These are phyloP conservation scores for Pseudochromis fuscus DNA, from an alignment of 2,797 vertebrate genomes.

Conservation along the genomic window DNA sequence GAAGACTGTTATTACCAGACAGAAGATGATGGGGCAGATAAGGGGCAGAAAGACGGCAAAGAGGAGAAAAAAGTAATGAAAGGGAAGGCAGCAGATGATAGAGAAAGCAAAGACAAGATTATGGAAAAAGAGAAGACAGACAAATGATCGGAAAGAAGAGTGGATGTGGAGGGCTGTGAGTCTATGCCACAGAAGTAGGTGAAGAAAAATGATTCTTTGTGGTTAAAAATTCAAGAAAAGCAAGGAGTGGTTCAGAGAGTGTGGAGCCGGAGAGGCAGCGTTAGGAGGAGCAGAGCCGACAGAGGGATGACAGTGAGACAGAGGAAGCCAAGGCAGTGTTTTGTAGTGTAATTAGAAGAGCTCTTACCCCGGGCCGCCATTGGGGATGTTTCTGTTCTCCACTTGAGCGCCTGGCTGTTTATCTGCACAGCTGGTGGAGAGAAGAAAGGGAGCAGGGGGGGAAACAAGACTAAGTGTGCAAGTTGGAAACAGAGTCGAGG, in stretches of 20 bases:
- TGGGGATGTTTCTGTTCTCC: slow-evolving; percentile 68
- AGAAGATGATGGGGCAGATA: slow-evolving; percentile 25
- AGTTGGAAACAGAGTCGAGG: slow-evolving; percentile 33
- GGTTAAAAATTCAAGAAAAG: slow-evolving; percentile 53
- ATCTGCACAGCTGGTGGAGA: slow-evolving; percentile 69
- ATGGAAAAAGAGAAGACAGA: neutral
- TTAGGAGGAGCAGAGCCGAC: slow-evolving; percentile 23
- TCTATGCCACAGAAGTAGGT: slow-evolving; percentile 14
- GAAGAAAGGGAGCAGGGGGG: slow-evolving; percentile 14
- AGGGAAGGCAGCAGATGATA: slow-evolving; percentile 22
- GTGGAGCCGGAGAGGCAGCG: slow-evolving; percentile 15
- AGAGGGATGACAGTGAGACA: slow-evolving; percentile 32
- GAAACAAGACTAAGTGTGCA: slow-evolving; percentile 21
- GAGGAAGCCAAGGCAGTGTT: slow-evolving; percentile 47
- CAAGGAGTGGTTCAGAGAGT: slow-evolving; percentile 25
- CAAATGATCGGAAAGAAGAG: slow-evolving; percentile 10
- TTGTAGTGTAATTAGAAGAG: slow-evolving; percentile 73
- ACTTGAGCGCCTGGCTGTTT: slow-evolving; percentile 72
- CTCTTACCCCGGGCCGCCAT: slow-evolving; percentile 57
- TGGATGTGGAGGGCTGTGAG: neutral
- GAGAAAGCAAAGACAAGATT: slow-evolving; percentile 5
- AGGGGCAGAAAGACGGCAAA: slow-evolving; percentile 6
- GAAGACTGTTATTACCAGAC: slow-evolving; percentile 26
- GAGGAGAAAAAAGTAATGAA: slow-evolving; percentile 6
- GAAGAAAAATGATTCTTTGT: slow-evolving; percentile 16